These are phyloP conservation scores for Amazona guildingii DNA, from an alignment of 2,113 vertebrate genomes.

Conservation along the genomic window DNA sequence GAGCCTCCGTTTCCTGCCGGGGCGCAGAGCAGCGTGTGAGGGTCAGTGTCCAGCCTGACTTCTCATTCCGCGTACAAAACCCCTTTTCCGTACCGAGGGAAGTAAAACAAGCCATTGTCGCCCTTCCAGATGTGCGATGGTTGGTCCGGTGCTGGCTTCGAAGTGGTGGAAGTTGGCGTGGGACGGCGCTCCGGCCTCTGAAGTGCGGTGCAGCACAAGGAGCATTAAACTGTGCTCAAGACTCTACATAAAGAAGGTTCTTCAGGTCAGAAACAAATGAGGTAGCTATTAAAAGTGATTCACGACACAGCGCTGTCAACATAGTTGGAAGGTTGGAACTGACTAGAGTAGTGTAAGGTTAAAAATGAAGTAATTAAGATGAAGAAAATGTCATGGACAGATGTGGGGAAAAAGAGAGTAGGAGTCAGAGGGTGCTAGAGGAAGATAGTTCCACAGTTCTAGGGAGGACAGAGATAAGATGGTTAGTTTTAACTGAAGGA, in stretches of 20 bases:
- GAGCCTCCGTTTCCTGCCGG: fast-evolving
- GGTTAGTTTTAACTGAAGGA: not conserved
- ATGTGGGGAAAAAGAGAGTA: not conserved
- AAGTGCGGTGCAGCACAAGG: fast-evolving
- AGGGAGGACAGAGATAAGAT: not conserved
- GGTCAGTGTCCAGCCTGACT: fast-evolving
- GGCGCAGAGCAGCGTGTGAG: fast-evolving
- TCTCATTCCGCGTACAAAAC: fast-evolving
- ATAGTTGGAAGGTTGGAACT: not conserved
- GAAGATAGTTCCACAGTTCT: not conserved
- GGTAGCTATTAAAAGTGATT: not conserved
- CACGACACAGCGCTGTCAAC: not conserved
- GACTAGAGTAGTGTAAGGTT: not conserved
- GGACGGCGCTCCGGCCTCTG: not conserved
- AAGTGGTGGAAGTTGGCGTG: fast-evolving
- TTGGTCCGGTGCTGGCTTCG: too few species aligned
- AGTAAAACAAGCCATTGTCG: fast-evolving
- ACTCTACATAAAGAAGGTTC: not conserved
- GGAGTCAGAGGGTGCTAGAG: not conserved
- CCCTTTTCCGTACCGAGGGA: too few species aligned
- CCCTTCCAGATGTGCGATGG: fast-evolving
- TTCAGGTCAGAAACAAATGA: not conserved
- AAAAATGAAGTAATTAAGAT: not conserved
- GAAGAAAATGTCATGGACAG: not conserved
- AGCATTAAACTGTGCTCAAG: fast-evolving